Conservation (phyloP, 2,888 invertebrate genomes). For the Pachliopta kotzebuea region DNA sequence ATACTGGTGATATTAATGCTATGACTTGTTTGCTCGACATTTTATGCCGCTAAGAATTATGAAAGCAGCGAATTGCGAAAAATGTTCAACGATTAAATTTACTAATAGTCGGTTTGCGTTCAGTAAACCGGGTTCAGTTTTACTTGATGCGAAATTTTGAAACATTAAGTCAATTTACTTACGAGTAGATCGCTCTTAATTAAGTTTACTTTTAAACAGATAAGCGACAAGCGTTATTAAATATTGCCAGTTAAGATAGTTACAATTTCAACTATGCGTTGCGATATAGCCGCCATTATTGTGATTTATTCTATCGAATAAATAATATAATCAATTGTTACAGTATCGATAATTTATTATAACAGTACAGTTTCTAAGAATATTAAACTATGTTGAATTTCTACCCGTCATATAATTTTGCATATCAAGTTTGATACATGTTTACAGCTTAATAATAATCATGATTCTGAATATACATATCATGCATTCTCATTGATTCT, state of each 20-base stretch:
- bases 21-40: slow-evolving; percentile 25
- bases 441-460: too few species aligned
- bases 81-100: slow-evolving; percentile 24
- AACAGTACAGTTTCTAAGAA: neutral
- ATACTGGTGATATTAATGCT: slow-evolving; percentile 17
- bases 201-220: slow-evolving; percentile 11
- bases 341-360: slow-evolving; percentile 7
- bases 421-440: neutral
- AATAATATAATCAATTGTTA: slow-evolving; percentile 15
- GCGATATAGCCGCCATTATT: slow-evolving; percentile 5
- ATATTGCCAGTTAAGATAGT: slow-evolving; percentile 6
- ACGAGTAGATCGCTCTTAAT: slow-evolving; percentile 19
- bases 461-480: too few species aligned
- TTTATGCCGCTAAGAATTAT: slow-evolving; percentile 28
- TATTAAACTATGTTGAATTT: neutral
- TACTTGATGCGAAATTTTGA: slow-evolving; percentile 20
- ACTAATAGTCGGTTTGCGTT: slow-evolving; percentile 17
- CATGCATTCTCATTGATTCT: too few species aligned
- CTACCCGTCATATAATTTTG: neutral
- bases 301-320: slow-evolving; percentile 6
- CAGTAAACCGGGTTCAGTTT: neutral
- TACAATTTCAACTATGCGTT: slow-evolving; percentile 3
- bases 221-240: slow-evolving; percentile 2
- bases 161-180: slow-evolving; percentile 8
- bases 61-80: slow-evolving; percentile 28